Evolutionary conservation across 2,888 invertebrate species (phyloP).

Genomic region (Steinernema carpocapsae): DNA sequence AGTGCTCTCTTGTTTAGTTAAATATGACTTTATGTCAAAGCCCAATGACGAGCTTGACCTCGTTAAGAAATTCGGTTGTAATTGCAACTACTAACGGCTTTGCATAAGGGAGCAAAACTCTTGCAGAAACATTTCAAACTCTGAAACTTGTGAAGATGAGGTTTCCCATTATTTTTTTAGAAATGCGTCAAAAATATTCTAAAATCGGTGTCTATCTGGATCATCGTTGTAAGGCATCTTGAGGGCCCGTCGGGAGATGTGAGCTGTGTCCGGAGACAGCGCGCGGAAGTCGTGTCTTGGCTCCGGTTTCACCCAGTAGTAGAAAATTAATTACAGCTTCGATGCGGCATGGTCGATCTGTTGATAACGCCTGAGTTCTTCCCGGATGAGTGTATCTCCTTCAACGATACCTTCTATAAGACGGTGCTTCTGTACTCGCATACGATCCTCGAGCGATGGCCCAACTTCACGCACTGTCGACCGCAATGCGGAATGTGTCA

Average conservation of each 20-base stretch:
- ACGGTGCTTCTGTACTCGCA: conserved; percentile 44
- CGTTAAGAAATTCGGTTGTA: too few relatives aligned
- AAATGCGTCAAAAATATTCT: background rate
- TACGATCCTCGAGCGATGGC: conserved; percentile 48
- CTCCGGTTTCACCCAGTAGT: background rate
- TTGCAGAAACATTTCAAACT: too few relatives aligned
- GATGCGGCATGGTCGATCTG: conserved; percentile 29
- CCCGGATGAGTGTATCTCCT: background rate
- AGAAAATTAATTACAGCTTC: background rate
- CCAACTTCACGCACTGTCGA: conserved; percentile 56
- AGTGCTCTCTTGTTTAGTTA: background rate
- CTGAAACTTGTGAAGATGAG: too few relatives aligned
- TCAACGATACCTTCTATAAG: conserved; percentile 37
- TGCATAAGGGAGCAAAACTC: too few relatives aligned
- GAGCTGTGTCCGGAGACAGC: background rate
- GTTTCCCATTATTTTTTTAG: background rate
- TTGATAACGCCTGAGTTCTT: conserved; percentile 12
- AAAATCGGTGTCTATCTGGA: conserved; percentile 30
- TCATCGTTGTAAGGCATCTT: conserved; percentile 23
- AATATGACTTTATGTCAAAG: too few relatives aligned
- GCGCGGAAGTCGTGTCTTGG: background rate
- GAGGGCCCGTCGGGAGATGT: conserved; percentile 13
- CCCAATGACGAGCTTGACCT: too few relatives aligned
- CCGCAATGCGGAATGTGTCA: conserved; percentile 56
- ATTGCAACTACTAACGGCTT: too few relatives aligned